Percentiles rank a stretch among this genome's conserved stretches.
Conservation (phyloP, 2,113 vertebrate genomes). For the Malurus alboscapulatus region DNA sequence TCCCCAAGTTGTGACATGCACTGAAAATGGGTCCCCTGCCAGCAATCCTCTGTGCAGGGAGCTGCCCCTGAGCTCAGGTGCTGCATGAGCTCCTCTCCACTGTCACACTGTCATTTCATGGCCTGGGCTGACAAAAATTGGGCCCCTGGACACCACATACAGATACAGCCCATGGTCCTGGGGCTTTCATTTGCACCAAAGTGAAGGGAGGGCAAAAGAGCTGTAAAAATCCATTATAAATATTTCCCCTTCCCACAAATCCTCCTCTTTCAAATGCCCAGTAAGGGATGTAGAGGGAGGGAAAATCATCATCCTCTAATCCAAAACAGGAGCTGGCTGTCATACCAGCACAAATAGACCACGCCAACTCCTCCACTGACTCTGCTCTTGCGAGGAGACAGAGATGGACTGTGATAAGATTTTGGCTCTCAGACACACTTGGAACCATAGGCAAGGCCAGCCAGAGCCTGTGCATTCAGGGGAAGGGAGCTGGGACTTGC, state of each 20-base stretch:
- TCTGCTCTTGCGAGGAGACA: background rate
- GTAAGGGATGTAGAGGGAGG: background rate
- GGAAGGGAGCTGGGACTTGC: background rate
- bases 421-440: background rate
- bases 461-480: background rate
- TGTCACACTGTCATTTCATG: background rate
- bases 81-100: background rate
- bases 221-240: background rate
- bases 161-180: background rate
- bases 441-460: background rate
- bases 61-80: background rate
- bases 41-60: background rate
- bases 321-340: conserved; percentile 46
- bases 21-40: background rate
- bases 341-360: conserved; percentile 3
- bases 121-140: background rate
- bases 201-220: background rate
- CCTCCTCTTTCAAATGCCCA: background rate
- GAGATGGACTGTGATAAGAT: background rate
- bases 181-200: background rate
- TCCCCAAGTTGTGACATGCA: background rate
- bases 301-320: background rate
- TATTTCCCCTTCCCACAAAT: background rate
- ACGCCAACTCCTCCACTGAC: background rate
- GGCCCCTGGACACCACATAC: background rate